Base-by-base conservation (phyloP, 1,140 invertebrate species). In the Hetaerina americana region DNA sequence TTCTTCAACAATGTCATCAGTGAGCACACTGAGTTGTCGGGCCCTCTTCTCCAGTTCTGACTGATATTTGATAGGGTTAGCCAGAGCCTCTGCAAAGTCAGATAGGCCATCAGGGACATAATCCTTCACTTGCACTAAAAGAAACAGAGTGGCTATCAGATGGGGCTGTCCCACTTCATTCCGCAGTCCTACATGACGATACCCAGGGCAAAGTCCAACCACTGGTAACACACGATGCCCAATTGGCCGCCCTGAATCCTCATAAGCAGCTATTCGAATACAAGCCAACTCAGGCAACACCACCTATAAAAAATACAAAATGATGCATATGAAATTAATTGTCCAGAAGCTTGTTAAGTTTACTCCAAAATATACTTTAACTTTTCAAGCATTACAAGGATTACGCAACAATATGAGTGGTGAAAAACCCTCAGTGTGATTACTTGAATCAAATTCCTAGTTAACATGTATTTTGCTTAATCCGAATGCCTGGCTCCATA, bases 21-120 rank as follows among this genome's bases (percentile, higher is more conserved):
- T 95, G 72, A 98, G 85, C 71, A 95, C 92, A 0, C 92, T 88
- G 73, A 99, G 84, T 79, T 97, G 95, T 77, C 96, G 90, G 25
- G 90, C 89, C 26, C 95, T 87, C 80, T 97, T 98, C 77, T 98
- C 95, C 72, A 92, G 80, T 81, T 95, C 92, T 77, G 92, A 96
- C 80, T 98, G 93, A 82, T 96, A 98, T 78, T 97, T 97, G 73
- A 97, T 96, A 0, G 97, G 97, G 84, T 98, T 98, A 10, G 95
- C 95, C 72, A 99, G 81, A 5, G 96, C 96, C 80, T 98, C 96
- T 3, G 97, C 97, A 79, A 99, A 90, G 78, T 96, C 95, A 73
- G 91, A 93, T 68, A 93, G 85, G 74, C 88, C 94, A 80, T 99
- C 95, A 0, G 97, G 97, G 27, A 99, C 96, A 80, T 99, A 99